A percentile compares a stretch with the other conserved stretches of the same genome.
These are phyloP conservation scores for Chrysotoxum bicinctum DNA, from an alignment of 2,888 invertebrate genomes.

Conservation along the genomic window DNA sequence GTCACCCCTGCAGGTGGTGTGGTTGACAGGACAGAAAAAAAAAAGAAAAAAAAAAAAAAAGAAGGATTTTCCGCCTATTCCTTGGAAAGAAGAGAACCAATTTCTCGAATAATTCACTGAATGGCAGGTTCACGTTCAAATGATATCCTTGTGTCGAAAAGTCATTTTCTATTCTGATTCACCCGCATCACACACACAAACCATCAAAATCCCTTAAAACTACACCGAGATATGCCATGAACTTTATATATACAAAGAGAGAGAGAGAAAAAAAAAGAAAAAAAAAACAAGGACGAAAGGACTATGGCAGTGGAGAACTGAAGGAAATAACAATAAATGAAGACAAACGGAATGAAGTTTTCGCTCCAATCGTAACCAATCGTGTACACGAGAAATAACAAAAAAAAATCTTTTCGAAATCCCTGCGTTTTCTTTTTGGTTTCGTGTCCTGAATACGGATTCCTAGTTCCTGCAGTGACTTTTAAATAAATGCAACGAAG, in stretches of 20 bases:
- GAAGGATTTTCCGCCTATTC: constrained; percentile 1
- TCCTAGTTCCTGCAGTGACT: constrained; percentile 6
- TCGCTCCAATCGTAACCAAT: constrained; percentile 48
- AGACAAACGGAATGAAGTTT: constrained; percentile 46
- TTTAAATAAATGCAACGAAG: constrained; percentile 60
- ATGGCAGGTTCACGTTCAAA: constrained; percentile 59
- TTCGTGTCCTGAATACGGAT: constrained; percentile 56
- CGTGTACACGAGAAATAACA: constrained; percentile 17
- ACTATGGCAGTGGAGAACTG: neutral
- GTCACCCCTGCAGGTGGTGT: neutral
- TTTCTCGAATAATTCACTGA: constrained; percentile 23
- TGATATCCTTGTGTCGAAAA: constrained; percentile 56
- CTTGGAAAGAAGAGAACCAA: constrained; percentile 1
- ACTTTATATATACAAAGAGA: neutral
- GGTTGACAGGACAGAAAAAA: neutral
- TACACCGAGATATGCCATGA: constrained; percentile 14
- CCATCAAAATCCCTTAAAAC: constrained; percentile 9
- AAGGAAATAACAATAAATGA: constrained; percentile 31
- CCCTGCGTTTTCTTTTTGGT: constrained; percentile 10
- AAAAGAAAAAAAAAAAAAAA: neutral
- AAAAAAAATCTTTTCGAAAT: neutral
- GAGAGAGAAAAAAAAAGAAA: neutral
- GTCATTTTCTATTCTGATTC: constrained; percentile 33
- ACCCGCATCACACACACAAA: neutral
- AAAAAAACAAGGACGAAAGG: neutral